These are phyloP conservation scores for Colaptes auratus DNA, from an alignment of 2,113 vertebrate genomes.

Conservation along the genomic window DNA sequence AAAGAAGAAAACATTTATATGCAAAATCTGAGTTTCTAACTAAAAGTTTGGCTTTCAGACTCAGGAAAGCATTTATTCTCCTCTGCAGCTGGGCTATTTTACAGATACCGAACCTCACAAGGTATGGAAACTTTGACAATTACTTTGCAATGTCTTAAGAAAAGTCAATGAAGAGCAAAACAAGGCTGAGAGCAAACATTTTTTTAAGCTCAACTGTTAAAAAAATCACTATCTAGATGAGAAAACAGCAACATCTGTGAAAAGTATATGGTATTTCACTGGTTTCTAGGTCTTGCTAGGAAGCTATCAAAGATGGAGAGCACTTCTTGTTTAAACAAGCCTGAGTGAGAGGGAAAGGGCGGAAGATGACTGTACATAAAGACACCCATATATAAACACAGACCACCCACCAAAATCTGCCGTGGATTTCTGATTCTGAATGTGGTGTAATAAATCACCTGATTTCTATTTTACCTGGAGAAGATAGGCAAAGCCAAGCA, in stretches of 20 bases:
- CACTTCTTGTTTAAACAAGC: constrained; percentile 29
- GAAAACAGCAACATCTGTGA: not conserved
- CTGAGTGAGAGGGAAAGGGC: not conserved
- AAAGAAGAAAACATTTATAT: not conserved
- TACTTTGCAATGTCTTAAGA: constrained; percentile 15
- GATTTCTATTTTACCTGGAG: not conserved
- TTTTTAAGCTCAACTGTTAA: not conserved
- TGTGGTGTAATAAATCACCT: not conserved
- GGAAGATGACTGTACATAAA: constrained; percentile 11
- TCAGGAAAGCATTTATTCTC: constrained; percentile 40
- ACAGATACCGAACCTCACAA: constrained; percentile 23
- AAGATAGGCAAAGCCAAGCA: not conserved
- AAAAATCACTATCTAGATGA: constrained; percentile 1
- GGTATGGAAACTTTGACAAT: constrained; percentile 17
- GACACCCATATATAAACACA: constrained; percentile 17
- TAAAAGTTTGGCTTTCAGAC: not conserved
- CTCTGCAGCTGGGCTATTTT: constrained; percentile 30
- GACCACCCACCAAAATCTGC: constrained; percentile 32
- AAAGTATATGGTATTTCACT: not conserved
- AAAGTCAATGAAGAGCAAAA: constrained; percentile 23
- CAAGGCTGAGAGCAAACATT: constrained; percentile 19
- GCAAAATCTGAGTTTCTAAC: not conserved
- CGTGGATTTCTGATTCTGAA: not conserved
- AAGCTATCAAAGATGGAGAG: not conserved
- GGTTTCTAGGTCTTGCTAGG: not conserved